Evolutionary conservation across 2,888 invertebrate genomes (phyloP).

Genomic region (Callyntrura sp.): DNA sequence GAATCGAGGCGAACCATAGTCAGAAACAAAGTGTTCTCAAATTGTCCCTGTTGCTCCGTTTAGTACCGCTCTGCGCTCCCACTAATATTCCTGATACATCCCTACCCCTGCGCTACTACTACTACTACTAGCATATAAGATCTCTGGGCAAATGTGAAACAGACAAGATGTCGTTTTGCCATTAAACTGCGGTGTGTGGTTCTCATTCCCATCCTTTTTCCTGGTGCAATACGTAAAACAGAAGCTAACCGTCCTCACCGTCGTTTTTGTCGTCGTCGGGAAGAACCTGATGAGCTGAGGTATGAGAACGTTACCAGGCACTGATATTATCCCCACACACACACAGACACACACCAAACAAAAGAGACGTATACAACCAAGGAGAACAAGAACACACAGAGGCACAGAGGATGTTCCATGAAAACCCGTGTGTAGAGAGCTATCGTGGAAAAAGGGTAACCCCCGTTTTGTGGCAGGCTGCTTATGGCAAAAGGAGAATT

Average conservation of each 20-base stretch:
- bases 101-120: no score
- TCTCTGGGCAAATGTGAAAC: slow-evolving; percentile 8
- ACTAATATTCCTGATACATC: no score
- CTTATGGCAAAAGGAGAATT: slow-evolving; percentile 60
- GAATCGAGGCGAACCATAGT: slow-evolving; percentile 68
- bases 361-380: not conserved
- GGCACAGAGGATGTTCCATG: slow-evolving; percentile 11
- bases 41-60: slow-evolving; percentile 76
- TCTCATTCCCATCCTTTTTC: slow-evolving; percentile 14
- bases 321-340: slow-evolving; percentile 18
- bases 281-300: slow-evolving; percentile 77
- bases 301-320: slow-evolving; percentile 54
- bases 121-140: not conserved
- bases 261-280: slow-evolving; percentile 70
- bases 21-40: slow-evolving; percentile 75
- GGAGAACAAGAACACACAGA: not conserved
- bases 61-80: slow-evolving; percentile 49
- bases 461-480: slow-evolving; percentile 45
- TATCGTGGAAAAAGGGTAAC: slow-evolving; percentile 57
- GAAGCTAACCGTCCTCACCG: slow-evolving; percentile 76
- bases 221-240: slow-evolving; percentile 59
- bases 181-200: slow-evolving; percentile 34
- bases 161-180: slow-evolving; percentile 24
- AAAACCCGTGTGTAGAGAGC: slow-evolving; percentile 19
- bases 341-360: slow-evolving; percentile 13